Percentiles rank a stretch among this genome's conserved stretches.
Evolutionary conservation across 35 echinoderm and acorn worm species (phyloP).

Genomic region (Acanthaster planci): DNA sequence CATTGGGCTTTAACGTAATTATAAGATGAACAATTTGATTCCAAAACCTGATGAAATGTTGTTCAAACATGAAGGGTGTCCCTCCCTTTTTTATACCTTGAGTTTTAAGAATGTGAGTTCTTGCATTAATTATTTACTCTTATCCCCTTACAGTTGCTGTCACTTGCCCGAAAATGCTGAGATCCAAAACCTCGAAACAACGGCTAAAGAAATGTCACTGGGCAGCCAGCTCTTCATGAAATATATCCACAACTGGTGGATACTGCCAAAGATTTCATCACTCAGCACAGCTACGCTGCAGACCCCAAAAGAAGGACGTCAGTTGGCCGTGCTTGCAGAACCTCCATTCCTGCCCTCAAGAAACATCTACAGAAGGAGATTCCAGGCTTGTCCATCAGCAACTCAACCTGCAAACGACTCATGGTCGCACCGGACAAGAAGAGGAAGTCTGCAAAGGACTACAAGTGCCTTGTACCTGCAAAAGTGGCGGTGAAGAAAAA

Average conservation of each 20-base stretch:
- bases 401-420: neutral
- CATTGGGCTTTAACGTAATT: too few relatives aligned
- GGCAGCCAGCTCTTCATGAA: too few relatives aligned
- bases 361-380: neutral
- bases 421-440: neutral
- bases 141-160: neutral
- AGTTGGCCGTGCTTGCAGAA: slow-evolving; percentile 34
- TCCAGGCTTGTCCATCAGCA: neutral
- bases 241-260: slow-evolving; percentile 37
- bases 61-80: too few relatives aligned
- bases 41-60: too few relatives aligned
- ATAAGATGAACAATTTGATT: too few relatives aligned
- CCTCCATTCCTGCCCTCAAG: neutral
- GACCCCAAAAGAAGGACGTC: slow-evolving; percentile 25
- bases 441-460: slow-evolving; percentile 2
- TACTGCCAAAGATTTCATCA: slow-evolving; percentile 18
- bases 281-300: slow-evolving; percentile 40
- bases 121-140: too few relatives aligned
- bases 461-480: neutral
- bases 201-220: neutral
- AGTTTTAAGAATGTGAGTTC: too few relatives aligned
- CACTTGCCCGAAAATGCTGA: neutral
- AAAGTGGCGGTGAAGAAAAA: slow-evolving; percentile 40
- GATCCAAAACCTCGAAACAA: neutral
- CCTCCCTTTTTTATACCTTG: too few relatives aligned